Evolutionary conservation across 2,888 invertebrate species (phyloP), one percentile per base, ranked within the genome.

Genomic region (Cetonia aurata): DNA sequence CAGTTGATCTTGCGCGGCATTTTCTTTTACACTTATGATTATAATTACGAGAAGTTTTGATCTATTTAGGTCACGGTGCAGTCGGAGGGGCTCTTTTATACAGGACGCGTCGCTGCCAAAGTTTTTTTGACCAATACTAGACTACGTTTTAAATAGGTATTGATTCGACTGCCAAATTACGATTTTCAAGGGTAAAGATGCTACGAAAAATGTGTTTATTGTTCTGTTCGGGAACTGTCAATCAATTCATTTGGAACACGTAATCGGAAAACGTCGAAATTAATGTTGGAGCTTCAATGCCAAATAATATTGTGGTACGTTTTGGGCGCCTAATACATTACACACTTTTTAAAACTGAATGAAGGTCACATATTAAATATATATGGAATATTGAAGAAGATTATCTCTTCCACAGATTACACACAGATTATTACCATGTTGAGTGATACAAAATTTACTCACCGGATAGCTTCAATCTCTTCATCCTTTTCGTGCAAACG

Each of bases 401-500:
- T n/a, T n/a, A n/a, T n/a, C n/a, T n/a, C n/a, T n/a, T n/a, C n/a
- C n/a, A n/a, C n/a, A n/a, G n/a, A n/a, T n/a, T 37, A 37, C 37
- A 37, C 8, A 37, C 2, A 37, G 9, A 4, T 3, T 37, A 6
- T 37, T 10, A 50, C 12, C 15, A 12, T n/a, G 13, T 57, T 57
- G 8, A 57, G 48, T 17, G 19, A 1, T 15, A 33, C 12, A 53
- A 8, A 31, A 42, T 17, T 13, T 57, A 84, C 93, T 92, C 86
- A 98, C 98, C 98, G 96, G 85, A 98, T 95, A 79, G 92, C 88
- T 88, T 99, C 99, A 83, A 99, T 93, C 88, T 99, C 99, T 85
- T 99, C 99, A 80, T 99, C 99, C 91, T 99, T 99, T 89, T 98
- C 98, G 78, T 94, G 92, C 81, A 99, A 89, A 82, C 98, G 94